A percentile compares a stretch with the other conserved stretches of the same genome.
Evolutionary conservation across 2,888 invertebrate species (phyloP).

Genomic region (Mimas tiliae): DNA sequence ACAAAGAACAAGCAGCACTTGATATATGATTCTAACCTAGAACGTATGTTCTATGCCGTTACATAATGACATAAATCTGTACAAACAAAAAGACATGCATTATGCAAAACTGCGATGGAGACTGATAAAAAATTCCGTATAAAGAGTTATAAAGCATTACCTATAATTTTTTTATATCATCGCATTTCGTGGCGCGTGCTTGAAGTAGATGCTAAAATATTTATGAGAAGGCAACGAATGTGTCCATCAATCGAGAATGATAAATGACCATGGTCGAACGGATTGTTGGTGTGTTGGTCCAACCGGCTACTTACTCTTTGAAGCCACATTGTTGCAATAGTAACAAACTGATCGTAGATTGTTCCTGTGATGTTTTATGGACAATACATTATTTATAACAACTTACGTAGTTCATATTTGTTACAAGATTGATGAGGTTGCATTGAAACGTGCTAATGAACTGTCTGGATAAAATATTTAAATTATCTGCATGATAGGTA

Average conservation of each 20-base stretch:
- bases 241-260: constrained; percentile 47
- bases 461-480: background rate
- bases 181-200: constrained; percentile 42
- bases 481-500: background rate
- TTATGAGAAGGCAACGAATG: constrained; percentile 44
- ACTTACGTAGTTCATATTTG: background rate
- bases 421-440: background rate
- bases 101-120: constrained; percentile 55
- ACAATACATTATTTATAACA: constrained; percentile 9
- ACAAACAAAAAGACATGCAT: constrained; percentile 49
- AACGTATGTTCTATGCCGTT: constrained; percentile 31
- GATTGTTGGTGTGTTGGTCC: constrained; percentile 22
- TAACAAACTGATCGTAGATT: background rate
- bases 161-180: constrained; percentile 43
- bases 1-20: constrained; percentile 2
- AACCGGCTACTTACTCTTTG: background rate
- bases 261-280: constrained; percentile 41
- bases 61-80: constrained; percentile 38
- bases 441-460: constrained; percentile 5
- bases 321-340: constrained; percentile 10
- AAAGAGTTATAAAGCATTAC: constrained; percentile 36
- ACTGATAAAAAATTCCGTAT: constrained; percentile 49
- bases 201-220: constrained; percentile 46
- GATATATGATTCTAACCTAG: constrained; percentile 19
- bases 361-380: background rate